Conservation (phyloP, 2,113 vertebrate genomes). For the Ailurus styani region DNA sequence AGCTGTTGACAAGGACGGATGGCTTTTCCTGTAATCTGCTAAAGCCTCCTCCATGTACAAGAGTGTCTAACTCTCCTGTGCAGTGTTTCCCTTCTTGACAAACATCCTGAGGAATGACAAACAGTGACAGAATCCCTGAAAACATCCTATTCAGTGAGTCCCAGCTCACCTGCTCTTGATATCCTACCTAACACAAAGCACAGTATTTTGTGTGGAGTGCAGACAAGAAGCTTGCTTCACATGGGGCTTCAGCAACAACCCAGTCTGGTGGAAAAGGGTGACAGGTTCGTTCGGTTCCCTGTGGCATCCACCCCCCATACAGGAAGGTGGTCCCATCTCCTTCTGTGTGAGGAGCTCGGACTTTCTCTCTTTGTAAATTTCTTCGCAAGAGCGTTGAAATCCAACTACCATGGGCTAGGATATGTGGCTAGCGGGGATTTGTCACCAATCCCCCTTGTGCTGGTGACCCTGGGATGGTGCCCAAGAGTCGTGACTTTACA, state of each 20-base stretch:
- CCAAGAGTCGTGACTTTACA: not conserved
- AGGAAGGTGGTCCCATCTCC: not conserved
- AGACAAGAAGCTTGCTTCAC: not conserved
- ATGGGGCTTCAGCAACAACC: not conserved
- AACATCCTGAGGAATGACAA: not conserved
- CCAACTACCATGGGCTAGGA: not conserved
- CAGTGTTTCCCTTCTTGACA: conserved; percentile 8
- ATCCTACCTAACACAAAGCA: not conserved
- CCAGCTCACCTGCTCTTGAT: not conserved
- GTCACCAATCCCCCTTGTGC: not conserved
- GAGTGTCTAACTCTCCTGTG: not conserved
- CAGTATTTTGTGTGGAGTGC: conserved; percentile 6
- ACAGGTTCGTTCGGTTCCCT: not conserved
- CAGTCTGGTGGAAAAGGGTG: not conserved
- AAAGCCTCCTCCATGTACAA: not conserved
- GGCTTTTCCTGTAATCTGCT: not conserved
- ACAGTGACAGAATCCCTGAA: conserved; percentile 21
- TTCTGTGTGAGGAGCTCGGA: not conserved
- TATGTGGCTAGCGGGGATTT: not conserved
- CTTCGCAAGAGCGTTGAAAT: not conserved
- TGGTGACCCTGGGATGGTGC: not conserved
- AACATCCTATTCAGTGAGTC: not conserved
- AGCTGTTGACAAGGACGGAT: not conserved
- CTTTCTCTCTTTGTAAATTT: not conserved
- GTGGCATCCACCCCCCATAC: not conserved